phyloP scores from a whole-genome alignment of 2,113 vertebrate genomes.

The Sturnira hondurensis region DNA sequence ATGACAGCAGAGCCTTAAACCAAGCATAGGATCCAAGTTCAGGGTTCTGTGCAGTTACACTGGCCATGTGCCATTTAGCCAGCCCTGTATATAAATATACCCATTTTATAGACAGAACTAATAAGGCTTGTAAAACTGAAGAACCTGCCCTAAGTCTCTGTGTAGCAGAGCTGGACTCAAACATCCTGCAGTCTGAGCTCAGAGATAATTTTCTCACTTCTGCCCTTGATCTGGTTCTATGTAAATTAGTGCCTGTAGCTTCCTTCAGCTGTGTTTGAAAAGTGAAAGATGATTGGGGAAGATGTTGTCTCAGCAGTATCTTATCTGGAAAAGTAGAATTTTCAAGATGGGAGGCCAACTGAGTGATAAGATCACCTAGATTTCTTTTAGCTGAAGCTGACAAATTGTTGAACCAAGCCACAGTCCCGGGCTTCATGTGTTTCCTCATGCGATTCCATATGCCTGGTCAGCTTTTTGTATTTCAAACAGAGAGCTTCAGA shows the following conservation, averaged over 20 bases:
- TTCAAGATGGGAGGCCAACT: neutral
- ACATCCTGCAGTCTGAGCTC: neutral
- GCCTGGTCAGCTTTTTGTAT: conserved; percentile 7
- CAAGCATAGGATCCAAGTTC: neutral
- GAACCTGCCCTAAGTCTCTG: neutral
- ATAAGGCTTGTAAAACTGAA: neutral
- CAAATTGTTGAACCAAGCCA: neutral
- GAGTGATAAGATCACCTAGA: neutral
- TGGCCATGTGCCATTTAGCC: neutral
- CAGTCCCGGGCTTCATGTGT: neutral
- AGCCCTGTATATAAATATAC: neutral
- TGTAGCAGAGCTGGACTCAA: neutral
- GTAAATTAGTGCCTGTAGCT: rapidly evolving
- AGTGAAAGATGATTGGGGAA: neutral
- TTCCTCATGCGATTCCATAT: neutral
- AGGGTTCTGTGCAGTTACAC: neutral
- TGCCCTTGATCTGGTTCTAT: neutral
- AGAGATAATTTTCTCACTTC: neutral
- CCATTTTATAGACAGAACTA: neutral
- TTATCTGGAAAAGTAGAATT: neutral
- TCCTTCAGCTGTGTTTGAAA: neutral
- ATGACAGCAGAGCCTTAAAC: neutral
- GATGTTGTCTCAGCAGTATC: neutral
- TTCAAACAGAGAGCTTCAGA: neutral
- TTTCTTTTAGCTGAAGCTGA: conserved; percentile 4